These are phyloP conservation scores for Corythoichthys haematopterus DNA, from an alignment of 2,113 vertebrate genomes.

Conservation along the genomic window DNA sequence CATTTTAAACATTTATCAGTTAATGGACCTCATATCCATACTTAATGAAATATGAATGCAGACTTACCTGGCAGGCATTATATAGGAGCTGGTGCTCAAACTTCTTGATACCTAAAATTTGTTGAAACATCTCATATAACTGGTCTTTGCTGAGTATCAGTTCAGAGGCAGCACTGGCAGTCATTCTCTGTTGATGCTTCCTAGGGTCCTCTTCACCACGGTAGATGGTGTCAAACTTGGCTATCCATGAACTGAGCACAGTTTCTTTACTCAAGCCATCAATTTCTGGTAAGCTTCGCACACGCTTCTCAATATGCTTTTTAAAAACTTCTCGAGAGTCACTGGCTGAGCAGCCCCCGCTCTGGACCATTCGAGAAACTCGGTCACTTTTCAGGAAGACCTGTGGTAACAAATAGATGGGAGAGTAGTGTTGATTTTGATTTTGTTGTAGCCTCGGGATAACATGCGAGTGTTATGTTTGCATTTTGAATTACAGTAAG, in stretches of 20 bases:
- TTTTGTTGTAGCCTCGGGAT: conserved; percentile 3
- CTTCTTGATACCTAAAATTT: conserved; percentile 96
- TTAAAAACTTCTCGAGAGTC: conserved; percentile 97
- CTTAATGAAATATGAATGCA: not conserved
- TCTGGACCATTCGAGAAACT: conserved; percentile 94
- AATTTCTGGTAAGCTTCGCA: conserved; percentile 93
- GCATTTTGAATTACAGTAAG: not conserved
- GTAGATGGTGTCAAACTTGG: conserved; percentile 97
- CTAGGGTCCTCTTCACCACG: conserved; percentile 93
- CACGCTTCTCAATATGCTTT: conserved; percentile 98
- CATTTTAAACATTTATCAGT: no score
- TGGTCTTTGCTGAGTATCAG: conserved; percentile 99
- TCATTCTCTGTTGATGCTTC: conserved; percentile 94
- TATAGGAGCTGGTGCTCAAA: conserved; percentile 98
- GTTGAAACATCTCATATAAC: conserved; percentile 98
- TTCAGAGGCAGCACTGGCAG: conserved; percentile 90
- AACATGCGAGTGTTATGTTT: not conserved
- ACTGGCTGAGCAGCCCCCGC: conserved; percentile 89
- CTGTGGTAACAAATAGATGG: conserved; percentile 55
- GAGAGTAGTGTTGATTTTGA: not conserved
- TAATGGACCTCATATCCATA: not conserved
- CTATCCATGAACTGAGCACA: conserved; percentile 96
- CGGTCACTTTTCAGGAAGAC: conserved; percentile 96
- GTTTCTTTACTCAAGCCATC: conserved; percentile 98
- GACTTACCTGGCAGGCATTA: conserved; percentile 93